Evolutionary conservation across 1,140 invertebrate species (phyloP), one percentile per base, ranked within the genome.

Genomic region (Cherax destructor): DNA sequence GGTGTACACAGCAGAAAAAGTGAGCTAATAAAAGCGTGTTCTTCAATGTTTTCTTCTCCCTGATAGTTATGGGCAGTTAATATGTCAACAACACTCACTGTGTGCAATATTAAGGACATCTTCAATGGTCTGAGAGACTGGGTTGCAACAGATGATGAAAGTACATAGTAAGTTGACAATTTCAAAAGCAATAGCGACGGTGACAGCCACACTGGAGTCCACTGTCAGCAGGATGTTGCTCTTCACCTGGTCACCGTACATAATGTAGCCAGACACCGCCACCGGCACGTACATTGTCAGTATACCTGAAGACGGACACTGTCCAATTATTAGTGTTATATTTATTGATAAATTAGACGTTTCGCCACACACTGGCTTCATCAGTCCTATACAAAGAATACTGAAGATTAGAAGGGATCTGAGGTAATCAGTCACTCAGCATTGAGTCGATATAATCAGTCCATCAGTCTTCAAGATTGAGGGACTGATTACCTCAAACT

Each of bases 111-210:
- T 95, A 80, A 97, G 95, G 0, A 96, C 94, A 92, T 97, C 95
- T 94, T 97, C 97, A 56, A 97, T 93, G 93, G 97, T 96, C 94
- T 97, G 96, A 92, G 95, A 95, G 11, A 97, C 95, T 0, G 96
- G 96, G 94, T 97, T 97, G 59, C 96, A 95, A 80, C 96, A 94
- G 91, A 97, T 96, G 50, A 96, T 94, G 93, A 96, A 96, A 9
- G 96, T 96, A 59, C 95, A 94, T 11, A 96, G 93, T 4, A 97
- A 94, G 94, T 97, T 96, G 7, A 95, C 90, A 1, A 95, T 95
- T 93, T 96, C 95, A n/a, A 96, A 95, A 0, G 95, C 93, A 0
- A 95, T 94, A 0, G 95, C 95, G 4, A 96, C 91, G 0, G 94
- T 93, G 0, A 95, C 95, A 0, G 94, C 30, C 18, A 77, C 56